Base-by-base conservation (phyloP, 2,888 invertebrate species). In the Mythimna albipuncta region DNA sequence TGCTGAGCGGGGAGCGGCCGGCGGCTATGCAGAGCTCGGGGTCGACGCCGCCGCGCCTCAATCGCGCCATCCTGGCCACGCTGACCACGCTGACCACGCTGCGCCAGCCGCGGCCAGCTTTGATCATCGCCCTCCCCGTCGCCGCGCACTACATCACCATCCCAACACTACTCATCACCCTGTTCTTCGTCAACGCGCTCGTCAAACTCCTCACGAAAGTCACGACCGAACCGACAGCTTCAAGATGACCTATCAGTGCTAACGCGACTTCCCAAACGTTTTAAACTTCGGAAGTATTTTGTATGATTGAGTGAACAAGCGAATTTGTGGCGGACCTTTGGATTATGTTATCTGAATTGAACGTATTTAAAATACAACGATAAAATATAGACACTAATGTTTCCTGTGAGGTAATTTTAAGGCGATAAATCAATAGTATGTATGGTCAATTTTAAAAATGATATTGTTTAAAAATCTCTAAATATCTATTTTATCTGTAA, bases 1-100 rank as follows among this genome's bases (percentile, higher is more conserved):
- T 98, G 89, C 97, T 98, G 89, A 98, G 98, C 91, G 98, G 98
- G 91, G 97, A 97, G 93, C 94, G 97, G 79, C 97, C 97, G 75
- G 97, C 97, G 47, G 97, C 97, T 61, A 97, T 97, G 97, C 97
- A 97, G 89, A 96, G 96, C 71, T 96, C 96, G 0, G 94, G 95
- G 0, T 93, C 96, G 0, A 90, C 93, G 2, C 93, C 94, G 0
- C 93, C 92, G 2, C 91, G 90, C 55, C 89, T 94, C 47, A 92
- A 92, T 84, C 90, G 91, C n/a, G 91, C 90, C 62, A 87, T 95
- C 58, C 85, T 95, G 19, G 88, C 90, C 13, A 87, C 92, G n/a
- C 85, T 94, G 59, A 91, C 91, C 64, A 83, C 94, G 52, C 83
- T 92, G 73, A 90, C 93, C 70, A 92, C 93, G 19, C 79, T 92